Base-by-base conservation (phyloP, 2,888 invertebrate species). In the Tiliacea aurago region DNA sequence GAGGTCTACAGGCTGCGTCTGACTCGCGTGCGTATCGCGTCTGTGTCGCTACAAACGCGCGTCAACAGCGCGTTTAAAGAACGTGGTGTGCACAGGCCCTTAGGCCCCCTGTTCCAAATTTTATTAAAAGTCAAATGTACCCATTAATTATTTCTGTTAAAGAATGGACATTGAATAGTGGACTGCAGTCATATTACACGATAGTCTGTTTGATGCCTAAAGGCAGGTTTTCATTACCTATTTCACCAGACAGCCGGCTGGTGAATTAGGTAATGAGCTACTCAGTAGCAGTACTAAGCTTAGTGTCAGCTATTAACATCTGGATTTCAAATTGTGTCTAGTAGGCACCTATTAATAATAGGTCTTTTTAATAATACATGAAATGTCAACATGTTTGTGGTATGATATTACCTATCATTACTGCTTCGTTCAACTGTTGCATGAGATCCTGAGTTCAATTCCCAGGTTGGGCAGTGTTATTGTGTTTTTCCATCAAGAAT, bases 251-350 rank as follows among this genome's bases (percentile, higher is more conserved):
- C 20, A 59, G 18, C n/a, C n/a, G n/a, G n/a, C n/a, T n/a, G n/a
- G n/a, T n/a, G n/a, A n/a, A n/a, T n/a, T n/a, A n/a, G n/a, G n/a
- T n/a, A n/a, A n/a, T n/a, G n/a, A n/a, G n/a, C n/a, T n/a, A n/a
- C n/a, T n/a, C n/a, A n/a, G n/a, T n/a, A n/a, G n/a, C n/a, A n/a
- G n/a, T n/a, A n/a, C n/a, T n/a, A n/a, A n/a, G n/a, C 47, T 47
- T 45, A 45, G 61, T 33, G 45, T 66, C 43, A 43, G 66, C 13
- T 53, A 65, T 41, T 65, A 41, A 6, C 18, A 41, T 41, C 23
- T 65, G 37, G 18, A 23, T 37, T 55, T 37, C 11, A 1, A 37
- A 55, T 28, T 23, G 41, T 59, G 37, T 43, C 41, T 43, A 41
- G 9, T 28, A 20, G 23, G n/a, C 28, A 41, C 20, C 13, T 65